Conservation (phyloP, 2,888 invertebrate species). For the Oligia strigilis region DNA sequence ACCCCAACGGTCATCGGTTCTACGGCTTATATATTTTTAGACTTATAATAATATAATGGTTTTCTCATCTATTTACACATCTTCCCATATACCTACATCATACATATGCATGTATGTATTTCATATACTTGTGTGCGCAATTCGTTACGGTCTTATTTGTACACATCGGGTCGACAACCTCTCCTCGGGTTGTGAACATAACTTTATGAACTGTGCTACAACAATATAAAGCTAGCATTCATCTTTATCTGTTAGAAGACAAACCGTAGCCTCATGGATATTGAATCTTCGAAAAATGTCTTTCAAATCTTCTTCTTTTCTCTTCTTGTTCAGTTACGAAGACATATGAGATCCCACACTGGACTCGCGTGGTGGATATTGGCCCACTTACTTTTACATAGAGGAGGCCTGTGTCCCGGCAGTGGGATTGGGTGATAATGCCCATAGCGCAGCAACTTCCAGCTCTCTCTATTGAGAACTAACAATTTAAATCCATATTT, state of each 20-base stretch:
- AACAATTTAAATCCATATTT: no score
- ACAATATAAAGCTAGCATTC: background rate
- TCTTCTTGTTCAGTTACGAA: background rate
- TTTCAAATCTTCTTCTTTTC: background rate
- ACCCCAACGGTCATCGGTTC: background rate
- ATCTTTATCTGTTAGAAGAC: background rate
- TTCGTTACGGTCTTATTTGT: slow-evolving; percentile 42
- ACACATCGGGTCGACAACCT: slow-evolving; percentile 41
- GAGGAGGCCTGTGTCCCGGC: background rate
- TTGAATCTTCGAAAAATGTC: background rate
- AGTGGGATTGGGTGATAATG: background rate
- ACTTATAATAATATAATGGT: background rate
- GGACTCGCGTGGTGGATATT: background rate
- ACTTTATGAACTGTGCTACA: background rate
- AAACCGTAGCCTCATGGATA: background rate
- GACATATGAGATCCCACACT: background rate
- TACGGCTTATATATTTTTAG: background rate
- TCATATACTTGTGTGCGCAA: slow-evolving; percentile 24
- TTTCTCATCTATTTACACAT: slow-evolving; percentile 11
- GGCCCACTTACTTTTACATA: background rate
- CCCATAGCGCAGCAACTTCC: no score
- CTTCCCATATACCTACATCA: background rate
- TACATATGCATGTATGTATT: background rate
- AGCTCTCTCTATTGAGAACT: rapidly evolving
- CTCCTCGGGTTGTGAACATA: slow-evolving; percentile 21